Evolutionary conservation across 1,140 invertebrate genomes (phyloP).

Genomic region (Meloidogyne hapla): DNA sequence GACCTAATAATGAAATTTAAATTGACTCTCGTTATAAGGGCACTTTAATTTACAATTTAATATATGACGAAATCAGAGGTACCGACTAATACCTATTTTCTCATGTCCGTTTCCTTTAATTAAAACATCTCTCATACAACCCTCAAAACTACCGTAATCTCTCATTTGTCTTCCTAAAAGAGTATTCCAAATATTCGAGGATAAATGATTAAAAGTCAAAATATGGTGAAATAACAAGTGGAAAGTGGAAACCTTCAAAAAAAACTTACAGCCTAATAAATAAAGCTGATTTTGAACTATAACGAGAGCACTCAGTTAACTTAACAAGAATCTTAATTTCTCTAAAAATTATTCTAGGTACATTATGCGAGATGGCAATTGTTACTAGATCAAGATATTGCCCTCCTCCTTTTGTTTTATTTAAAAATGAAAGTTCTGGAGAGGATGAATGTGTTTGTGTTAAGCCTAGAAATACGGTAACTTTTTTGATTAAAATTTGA

Average conservation of each 20-base stretch:
- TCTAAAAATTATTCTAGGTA: not conserved
- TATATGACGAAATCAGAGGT: no score
- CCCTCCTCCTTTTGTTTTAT: not conserved
- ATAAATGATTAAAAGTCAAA: not conserved
- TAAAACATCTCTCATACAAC: slow-evolving; percentile 31
- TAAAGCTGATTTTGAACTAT: no score
- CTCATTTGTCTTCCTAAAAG: slow-evolving; percentile 25
- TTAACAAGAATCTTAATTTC: no score
- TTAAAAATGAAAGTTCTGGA: not conserved
- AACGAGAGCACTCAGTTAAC: no score
- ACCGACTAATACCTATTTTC: no score
- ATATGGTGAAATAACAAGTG: slow-evolving; percentile 7
- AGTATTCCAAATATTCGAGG: slow-evolving; percentile 1
- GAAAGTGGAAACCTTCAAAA: no score
- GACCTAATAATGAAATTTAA: no score
- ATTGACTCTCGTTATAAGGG: no score
- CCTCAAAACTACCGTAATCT: slow-evolving; percentile 16
- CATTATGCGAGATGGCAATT: not conserved
- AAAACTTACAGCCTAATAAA: no score
- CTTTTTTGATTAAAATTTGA: not conserved
- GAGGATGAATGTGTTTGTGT: not conserved
- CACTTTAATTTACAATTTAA: no score
- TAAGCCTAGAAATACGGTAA: not conserved
- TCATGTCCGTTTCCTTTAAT: slow-evolving; percentile 31
- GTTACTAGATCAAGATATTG: not conserved